phyloP scores from a whole-genome alignment of 30 jellyfish, hydroid and myxozoan species.

The Aurelia aurita region DNA sequence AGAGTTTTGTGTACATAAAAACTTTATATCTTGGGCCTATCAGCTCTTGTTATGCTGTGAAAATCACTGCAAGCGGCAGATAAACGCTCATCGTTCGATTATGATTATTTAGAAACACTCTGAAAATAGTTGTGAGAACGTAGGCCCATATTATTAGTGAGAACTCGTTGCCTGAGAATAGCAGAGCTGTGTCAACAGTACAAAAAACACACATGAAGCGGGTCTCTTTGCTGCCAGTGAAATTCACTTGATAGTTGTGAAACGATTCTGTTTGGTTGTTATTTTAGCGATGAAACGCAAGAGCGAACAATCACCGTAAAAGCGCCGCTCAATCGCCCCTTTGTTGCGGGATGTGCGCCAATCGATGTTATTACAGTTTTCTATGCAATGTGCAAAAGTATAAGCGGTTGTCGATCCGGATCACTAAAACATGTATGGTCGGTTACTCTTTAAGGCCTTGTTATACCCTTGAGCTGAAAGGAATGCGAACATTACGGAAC shows the following conservation, averaged over 20 bases:
- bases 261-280: conserved; percentile 72
- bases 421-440: conserved; percentile 71
- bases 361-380: conserved; percentile 50
- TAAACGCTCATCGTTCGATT: not conserved
- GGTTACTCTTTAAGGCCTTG: conserved; percentile 64
- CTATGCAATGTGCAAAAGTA: conserved; percentile 67
- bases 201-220: conserved; percentile 71
- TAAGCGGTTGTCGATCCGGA: conserved; percentile 76
- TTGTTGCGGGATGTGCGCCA: conserved; percentile 70
- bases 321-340: conserved; percentile 69
- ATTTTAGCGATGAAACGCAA: conserved; percentile 84
- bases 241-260: conserved; percentile 75
- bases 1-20: too few species aligned
- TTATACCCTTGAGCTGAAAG: conserved; percentile 53
- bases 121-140: conserved; percentile 36
- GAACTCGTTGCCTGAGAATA: conserved; percentile 59
- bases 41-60: conserved; percentile 5
- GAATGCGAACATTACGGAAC: conserved; percentile 44
- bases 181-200: conserved; percentile 61
- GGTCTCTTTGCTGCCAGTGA: conserved; percentile 58
- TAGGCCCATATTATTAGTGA: conserved; percentile 27
- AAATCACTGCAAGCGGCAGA: not conserved
- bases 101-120: conserved; percentile 21
- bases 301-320: conserved; percentile 67
- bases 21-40: not conserved